Percentiles rank a stretch among this genome's conserved stretches.
Evolutionary conservation across 1,140 invertebrate species (phyloP).

Genomic region (Cyclina sinensis): DNA sequence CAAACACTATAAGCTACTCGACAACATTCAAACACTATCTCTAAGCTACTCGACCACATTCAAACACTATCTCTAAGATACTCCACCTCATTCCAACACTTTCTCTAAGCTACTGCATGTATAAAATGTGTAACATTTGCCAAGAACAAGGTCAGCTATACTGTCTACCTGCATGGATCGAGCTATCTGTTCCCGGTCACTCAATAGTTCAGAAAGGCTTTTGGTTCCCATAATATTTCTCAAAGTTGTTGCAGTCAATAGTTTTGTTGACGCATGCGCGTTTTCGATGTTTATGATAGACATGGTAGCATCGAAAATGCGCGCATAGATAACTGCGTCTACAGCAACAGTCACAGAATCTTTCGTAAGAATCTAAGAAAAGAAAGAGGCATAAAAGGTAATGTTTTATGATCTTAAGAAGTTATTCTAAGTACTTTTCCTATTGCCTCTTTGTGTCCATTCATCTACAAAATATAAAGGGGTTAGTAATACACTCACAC

Average conservation of each 20-base stretch:
- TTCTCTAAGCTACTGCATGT: too few relatives aligned
- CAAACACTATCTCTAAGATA: too few relatives aligned
- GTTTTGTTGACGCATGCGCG: constrained; percentile 90
- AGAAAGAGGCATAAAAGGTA: background rate
- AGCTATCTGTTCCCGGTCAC: constrained; percentile 96
- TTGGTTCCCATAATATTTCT: constrained; percentile 96
- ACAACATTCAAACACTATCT: too few relatives aligned
- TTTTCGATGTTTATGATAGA: constrained; percentile 99
- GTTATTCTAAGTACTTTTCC: background rate
- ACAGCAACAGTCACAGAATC: constrained; percentile 63
- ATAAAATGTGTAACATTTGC: too few relatives aligned
- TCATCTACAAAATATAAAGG: constrained; percentile 5
- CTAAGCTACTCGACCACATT: too few relatives aligned
- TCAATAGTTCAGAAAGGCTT: constrained; percentile 95
- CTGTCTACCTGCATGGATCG: constrained; percentile 91
- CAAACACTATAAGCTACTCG: too few relatives aligned
- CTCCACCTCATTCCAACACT: too few relatives aligned
- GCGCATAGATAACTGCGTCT: constrained; percentile 95
- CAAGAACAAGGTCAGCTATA: background rate
- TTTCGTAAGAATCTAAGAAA: constrained; percentile 54
- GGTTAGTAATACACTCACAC: background rate
- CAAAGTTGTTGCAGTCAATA: constrained; percentile 88
- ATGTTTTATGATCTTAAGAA: background rate
- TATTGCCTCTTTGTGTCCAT: background rate
- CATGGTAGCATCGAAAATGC: constrained; percentile 97